Conservation (phyloP, 1,140 invertebrate genomes). For the Aricia agestis region DNA sequence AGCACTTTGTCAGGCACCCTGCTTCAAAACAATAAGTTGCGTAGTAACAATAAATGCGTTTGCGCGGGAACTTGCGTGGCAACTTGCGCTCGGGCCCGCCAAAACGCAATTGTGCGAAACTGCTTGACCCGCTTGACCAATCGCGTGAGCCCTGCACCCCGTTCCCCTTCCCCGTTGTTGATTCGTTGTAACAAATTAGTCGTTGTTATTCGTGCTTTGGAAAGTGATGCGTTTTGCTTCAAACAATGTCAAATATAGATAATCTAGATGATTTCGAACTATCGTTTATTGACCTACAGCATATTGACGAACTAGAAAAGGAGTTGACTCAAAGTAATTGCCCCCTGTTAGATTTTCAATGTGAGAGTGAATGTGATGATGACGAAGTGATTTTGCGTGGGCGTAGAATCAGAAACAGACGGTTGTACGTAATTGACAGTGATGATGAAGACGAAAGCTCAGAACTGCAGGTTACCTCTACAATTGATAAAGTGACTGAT, state of each 20-base stretch:
- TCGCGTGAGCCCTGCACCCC: too few species aligned
- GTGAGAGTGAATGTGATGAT: constrained; percentile 17
- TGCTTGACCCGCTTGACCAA: too few species aligned
- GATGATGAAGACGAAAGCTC: constrained; percentile 19
- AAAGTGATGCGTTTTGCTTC: too few species aligned
- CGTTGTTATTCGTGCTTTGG: too few species aligned
- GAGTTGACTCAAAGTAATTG: constrained; percentile 20
- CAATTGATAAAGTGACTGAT: constrained; percentile 17
- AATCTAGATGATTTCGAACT: constrained; percentile 20
- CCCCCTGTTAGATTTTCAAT: constrained; percentile 15
- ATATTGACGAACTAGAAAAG: constrained; percentile 22
- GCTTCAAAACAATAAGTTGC: too few species aligned
- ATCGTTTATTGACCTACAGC: constrained; percentile 18
- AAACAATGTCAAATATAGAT: constrained; percentile 23
- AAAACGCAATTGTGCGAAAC: too few species aligned
- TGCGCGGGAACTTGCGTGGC: too few species aligned
- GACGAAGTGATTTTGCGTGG: constrained; percentile 18
- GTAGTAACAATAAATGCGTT: too few species aligned
- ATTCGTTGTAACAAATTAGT: too few species aligned
- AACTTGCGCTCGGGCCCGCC: too few species aligned
- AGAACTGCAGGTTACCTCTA: constrained; percentile 20
- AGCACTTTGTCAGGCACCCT: too few species aligned
- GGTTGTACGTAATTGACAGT: constrained; percentile 20
- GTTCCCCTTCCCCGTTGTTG: too few species aligned
- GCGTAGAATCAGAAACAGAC: constrained; percentile 19